Evolutionary conservation across 2,888 invertebrate species (phyloP).

Genomic region (Drosophila pegasa): DNA sequence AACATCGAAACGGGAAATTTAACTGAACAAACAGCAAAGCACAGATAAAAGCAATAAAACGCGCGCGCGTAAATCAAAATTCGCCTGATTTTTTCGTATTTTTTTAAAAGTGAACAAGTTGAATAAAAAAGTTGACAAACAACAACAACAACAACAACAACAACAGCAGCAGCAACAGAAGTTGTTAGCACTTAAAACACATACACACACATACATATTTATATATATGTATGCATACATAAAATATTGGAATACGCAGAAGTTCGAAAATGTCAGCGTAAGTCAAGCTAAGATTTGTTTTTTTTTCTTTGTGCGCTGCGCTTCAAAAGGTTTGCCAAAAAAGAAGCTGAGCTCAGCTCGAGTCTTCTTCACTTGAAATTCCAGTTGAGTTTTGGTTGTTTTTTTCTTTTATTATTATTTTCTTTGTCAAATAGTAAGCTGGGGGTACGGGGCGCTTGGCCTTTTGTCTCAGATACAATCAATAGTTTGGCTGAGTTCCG

Average conservation of each 20-base stretch:
- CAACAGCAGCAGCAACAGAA: neutral
- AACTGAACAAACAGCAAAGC: constrained; percentile 19
- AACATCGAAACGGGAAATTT: constrained; percentile 45
- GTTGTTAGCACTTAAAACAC: constrained; percentile 8
- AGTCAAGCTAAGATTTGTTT: constrained; percentile 23
- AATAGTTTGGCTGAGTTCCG: constrained; percentile 29
- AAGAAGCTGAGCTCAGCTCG: constrained; percentile 2
- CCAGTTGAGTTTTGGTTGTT: constrained; percentile 21
- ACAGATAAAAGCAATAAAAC: constrained; percentile 22
- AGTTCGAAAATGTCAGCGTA: constrained; percentile 48
- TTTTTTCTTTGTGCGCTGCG: constrained; percentile 1
- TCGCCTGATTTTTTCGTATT: constrained; percentile 25
- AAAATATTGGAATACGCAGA: constrained; percentile 18
- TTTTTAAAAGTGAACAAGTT: constrained; percentile 28
- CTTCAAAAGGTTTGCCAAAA: constrained; percentile 27
- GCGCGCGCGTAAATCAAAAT: constrained; percentile 36
- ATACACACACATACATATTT: neutral
- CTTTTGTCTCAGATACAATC: constrained; percentile 35
- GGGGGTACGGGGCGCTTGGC: constrained; percentile 9
- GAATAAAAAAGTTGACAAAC: neutral
- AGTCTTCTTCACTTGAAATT: constrained; percentile 8
- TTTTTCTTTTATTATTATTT: too few relatives aligned
- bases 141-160: constrained; percentile 1
- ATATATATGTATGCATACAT: neutral
- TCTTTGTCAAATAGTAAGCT: neutral